Evolutionary conservation across 2,888 invertebrate species (phyloP), one percentile per base, ranked within the genome.

Genomic region (Myopa testacea): DNA sequence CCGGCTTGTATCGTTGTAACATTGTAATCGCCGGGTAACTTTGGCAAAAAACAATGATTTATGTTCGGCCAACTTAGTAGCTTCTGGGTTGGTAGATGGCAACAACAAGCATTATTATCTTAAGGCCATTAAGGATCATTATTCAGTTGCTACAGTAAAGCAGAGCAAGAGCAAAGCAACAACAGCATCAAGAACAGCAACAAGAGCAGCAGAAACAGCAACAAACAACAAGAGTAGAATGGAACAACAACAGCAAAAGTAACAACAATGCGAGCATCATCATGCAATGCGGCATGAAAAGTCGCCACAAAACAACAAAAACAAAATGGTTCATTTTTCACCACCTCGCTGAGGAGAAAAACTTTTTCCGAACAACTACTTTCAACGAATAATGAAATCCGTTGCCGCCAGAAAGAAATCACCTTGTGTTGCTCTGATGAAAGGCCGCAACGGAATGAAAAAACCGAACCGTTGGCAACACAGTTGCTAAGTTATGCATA

Each of bases 61-160:
- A 74, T 65, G 65, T 52, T 65, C 19, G 74, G 34, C 50, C 5
- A 74, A 37, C 52, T 67, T 67, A 16, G 10, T 34, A 65, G 45
- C 52, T 74, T 63, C 45, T 7, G 34, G 37, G 71, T 71, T 34
- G 45, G 26, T 50, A 45, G 45, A 26, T 14, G 63, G 74, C 50
- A 63, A 63, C 74, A 65, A 37, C 52, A 52, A 63, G 34, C 52
- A 45, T 63, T 63, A 74, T 74, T 74, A 74, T 74, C 74, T 74
- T 50, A 10, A 45, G 74, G 74, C 74, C 65, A 74, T 74, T 74
- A 74, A 50, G 74, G 74, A 52, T 74, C 74, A 74, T 74, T 74
- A 74, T 74, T 74, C 50, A 34, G 37, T 52, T 52, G 65, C 63
- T 38, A 40, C 72, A 45, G 50, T n/a, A 12, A 19, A 26, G 45